Conservation (phyloP, 2,888 invertebrate genomes). For the Drosophila maculinotata region DNA sequence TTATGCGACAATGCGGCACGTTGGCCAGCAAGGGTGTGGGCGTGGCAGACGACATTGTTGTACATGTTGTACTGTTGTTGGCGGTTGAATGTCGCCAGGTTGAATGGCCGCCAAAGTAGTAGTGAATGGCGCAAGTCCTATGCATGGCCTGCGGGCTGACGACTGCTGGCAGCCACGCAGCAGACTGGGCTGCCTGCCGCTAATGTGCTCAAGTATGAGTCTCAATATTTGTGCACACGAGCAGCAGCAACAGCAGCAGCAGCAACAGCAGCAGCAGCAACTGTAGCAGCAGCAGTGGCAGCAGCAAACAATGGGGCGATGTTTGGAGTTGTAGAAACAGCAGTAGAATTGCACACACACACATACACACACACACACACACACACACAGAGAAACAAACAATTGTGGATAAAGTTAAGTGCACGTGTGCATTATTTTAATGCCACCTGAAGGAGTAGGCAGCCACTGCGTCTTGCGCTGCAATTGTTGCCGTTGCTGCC, state of each 20-base stretch:
- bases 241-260: constrained; percentile 13
- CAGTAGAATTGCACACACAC: constrained; percentile 28
- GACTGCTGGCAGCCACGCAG: constrained; percentile 17
- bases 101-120: constrained; percentile 73
- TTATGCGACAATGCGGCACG: constrained; percentile 69
- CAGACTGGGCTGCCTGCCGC: constrained; percentile 21
- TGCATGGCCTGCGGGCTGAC: constrained; percentile 53
- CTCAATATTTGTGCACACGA: constrained; percentile 66
- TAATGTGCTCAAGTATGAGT: constrained; percentile 73
- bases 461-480: constrained; percentile 43
- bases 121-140: constrained; percentile 25
- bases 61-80: too few species aligned
- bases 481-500: constrained; percentile 28
- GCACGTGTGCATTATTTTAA: constrained; percentile 84
- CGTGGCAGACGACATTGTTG: constrained; percentile 60
- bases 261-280: constrained; percentile 25
- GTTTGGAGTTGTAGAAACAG: constrained; percentile 26
- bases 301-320: constrained; percentile 56
- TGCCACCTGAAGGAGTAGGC: constrained; percentile 83
- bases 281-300: constrained; percentile 10
- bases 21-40: constrained; percentile 42
- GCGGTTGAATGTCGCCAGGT: constrained; percentile 49
- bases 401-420: constrained; percentile 82
- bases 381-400: constrained; percentile 51
- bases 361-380: constrained; percentile 8